Evolutionary conservation across 2,797 vertebrate genomes (phyloP).

Genomic region (Gobionotothen gibberifrons): DNA sequence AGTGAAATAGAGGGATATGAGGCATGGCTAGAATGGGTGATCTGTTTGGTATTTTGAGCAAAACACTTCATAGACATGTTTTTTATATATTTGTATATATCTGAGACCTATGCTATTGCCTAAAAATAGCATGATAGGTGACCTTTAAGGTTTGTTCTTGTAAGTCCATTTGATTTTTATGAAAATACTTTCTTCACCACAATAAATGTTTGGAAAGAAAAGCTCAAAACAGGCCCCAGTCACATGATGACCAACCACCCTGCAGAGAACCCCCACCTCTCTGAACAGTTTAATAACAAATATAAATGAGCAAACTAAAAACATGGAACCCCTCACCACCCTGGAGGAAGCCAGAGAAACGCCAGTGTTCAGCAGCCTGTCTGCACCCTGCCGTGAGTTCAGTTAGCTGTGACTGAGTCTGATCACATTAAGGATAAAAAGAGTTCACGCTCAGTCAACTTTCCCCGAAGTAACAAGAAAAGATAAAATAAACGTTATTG

Average conservation of each 20-base stretch:
- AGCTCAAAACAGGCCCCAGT: too few relatives aligned
- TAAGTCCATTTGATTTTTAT: too few relatives aligned
- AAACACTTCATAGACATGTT: too few relatives aligned
- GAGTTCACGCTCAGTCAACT: slow-evolving; percentile 15
- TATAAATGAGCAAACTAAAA: background rate
- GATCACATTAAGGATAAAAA: slow-evolving; percentile 37
- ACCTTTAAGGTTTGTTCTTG: too few relatives aligned
- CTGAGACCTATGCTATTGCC: too few relatives aligned
- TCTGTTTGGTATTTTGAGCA: too few relatives aligned
- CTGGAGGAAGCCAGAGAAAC: slow-evolving; percentile 12
- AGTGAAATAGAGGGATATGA: too few relatives aligned
- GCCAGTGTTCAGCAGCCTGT: slow-evolving; percentile 19
- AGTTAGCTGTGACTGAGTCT: slow-evolving; percentile 34
- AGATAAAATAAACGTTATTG: slow-evolving; percentile 49
- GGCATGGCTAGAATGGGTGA: too few relatives aligned
- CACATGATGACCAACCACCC: background rate
- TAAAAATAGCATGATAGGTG: too few relatives aligned
- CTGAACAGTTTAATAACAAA: background rate
- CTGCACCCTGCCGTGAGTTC: slow-evolving; percentile 20
- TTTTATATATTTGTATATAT: too few relatives aligned
- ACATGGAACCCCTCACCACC: background rate
- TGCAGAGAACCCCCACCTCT: background rate
- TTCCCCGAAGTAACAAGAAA: slow-evolving; percentile 37
- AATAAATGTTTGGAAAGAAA: too few relatives aligned
- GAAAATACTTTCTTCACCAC: too few relatives aligned